Base-by-base conservation (phyloP, 2,113 vertebrate genomes). In the Rhombomys opimus region DNA sequence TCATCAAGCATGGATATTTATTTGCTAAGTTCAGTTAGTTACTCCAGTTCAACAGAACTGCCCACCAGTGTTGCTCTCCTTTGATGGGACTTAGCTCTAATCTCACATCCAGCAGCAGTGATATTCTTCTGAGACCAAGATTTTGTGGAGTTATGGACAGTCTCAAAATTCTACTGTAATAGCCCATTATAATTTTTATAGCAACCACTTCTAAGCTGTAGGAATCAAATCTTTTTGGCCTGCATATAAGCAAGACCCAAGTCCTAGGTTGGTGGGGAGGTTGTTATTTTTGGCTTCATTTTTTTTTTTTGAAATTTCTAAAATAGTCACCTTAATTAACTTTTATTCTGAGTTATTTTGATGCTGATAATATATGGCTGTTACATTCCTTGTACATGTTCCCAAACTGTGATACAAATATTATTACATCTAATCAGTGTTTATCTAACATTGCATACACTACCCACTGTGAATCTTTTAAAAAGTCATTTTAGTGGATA, bases 381-480 rank as follows among this genome's bases (percentile, higher is more conserved):
- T 89, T 86, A 18, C 87, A 93, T 93, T 96, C 80, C 87, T 92
- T 91, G 76, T 94, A 97, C 85, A 94, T 94, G 96, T 96, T 96
- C 95, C 87, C 91, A 95, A 97, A 97, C 92, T 96, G 84, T 96
- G 96, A 97, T 93, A 94, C 38, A 96, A 97, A 96, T 95, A 96
- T 97, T 97, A 98, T 97, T 97, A 97, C 97, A 97, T 93, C 94
- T 95, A 97, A 93, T 90, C 65, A 96, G 54, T 86, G 57, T 72
- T 92, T 90, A 82, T 75, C 22, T 85, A 95, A 85, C 82, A 94
- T 82, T 90, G 46, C 84, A 97, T 86, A 94, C 80, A 89, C 46
- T 96, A 97, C 23, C 72, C 35, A 82, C 65, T 90, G 50, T 84
- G 89, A 97, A 96, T 94, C 75, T 95, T 96, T 93, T n/a, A 73